A percentile compares a stretch with the other conserved stretches of the same genome.
Conservation (phyloP, 2,888 invertebrate species). For the Caradrina clavipalpis region DNA sequence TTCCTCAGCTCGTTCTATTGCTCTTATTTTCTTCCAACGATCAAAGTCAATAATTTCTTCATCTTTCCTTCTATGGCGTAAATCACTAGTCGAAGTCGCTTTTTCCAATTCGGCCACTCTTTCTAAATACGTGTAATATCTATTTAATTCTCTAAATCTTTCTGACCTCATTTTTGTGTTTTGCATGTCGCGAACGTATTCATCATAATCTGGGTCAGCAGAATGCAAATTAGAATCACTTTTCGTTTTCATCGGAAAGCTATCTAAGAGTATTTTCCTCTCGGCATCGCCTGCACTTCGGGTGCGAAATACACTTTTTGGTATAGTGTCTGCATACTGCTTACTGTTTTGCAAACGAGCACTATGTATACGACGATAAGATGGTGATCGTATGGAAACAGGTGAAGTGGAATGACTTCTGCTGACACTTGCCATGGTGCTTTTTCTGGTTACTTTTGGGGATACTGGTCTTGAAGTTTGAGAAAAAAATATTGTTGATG, state of each 20-base stretch:
- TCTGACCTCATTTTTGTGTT: conserved; percentile 93
- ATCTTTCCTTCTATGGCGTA: conserved; percentile 93
- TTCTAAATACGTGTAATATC: conserved; percentile 96
- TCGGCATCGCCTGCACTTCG: conserved; percentile 93
- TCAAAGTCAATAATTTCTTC: conserved; percentile 97
- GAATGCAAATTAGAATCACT: conserved; percentile 81
- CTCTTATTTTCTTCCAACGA: conserved; percentile 95
- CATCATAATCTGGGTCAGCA: conserved; percentile 92
- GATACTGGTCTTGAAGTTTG: conserved; percentile 85
- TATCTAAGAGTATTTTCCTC: conserved; percentile 68
- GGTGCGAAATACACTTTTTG: conserved; percentile 89
- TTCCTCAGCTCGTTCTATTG: conserved; percentile 95
- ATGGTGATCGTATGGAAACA: conserved; percentile 92
- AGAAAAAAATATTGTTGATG: conserved; percentile 80
- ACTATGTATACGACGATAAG: conserved; percentile 92
- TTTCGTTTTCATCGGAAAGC: conserved; percentile 73
- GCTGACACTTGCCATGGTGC: conserved; percentile 64
- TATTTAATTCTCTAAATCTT: conserved; percentile 95
- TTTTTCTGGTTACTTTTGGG: conserved; percentile 78
- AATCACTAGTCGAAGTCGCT: conserved; percentile 93
- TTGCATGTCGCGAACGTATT: conserved; percentile 92
- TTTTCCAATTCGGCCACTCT: conserved; percentile 95
- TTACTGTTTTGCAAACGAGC: conserved; percentile 83
- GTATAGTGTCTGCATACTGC: conserved; percentile 73
- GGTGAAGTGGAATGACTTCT: conserved; percentile 90